Percentiles rank a stretch among this genome's conserved stretches.
These are phyloP conservation scores for human DNA, from an alignment of 2,113 vertebrate species.

Conservation along the genomic window DNA sequence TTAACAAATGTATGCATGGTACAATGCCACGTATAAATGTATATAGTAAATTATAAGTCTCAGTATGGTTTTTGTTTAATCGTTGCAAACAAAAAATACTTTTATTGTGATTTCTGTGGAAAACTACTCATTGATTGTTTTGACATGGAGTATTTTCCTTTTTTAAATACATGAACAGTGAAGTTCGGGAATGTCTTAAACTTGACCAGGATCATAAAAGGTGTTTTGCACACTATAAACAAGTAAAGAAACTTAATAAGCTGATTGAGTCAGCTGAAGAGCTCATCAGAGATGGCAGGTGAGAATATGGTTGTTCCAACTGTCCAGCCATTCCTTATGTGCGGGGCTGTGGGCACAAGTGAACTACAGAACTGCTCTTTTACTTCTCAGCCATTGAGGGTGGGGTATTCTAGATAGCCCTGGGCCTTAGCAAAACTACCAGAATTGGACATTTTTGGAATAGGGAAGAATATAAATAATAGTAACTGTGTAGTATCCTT, in stretches of 20 bases:
- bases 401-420: background rate
- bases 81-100: background rate
- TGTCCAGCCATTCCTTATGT: background rate
- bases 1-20: background rate
- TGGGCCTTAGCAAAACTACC: background rate
- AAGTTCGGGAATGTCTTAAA: conserved; percentile 98
- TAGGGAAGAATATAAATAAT: background rate
- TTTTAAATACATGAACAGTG: conserved; percentile 83
- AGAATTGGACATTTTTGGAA: background rate
- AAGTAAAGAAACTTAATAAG: conserved; percentile 98
- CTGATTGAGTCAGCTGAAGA: conserved; percentile 94
- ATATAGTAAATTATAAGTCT: background rate
- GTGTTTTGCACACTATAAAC: conserved; percentile 97
- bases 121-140: conserved; percentile 39
- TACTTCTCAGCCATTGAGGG: background rate
- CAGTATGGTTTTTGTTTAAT: background rate
- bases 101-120: conserved; percentile 45
- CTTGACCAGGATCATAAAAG: conserved; percentile 97
- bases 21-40: background rate
- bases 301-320: conserved; percentile 8
- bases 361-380: background rate
- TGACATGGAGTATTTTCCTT: conserved; percentile 61
- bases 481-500: background rate
- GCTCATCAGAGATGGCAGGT: conserved; percentile 94
- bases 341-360: background rate